Percentiles rank a stretch among this genome's conserved stretches.
Evolutionary conservation across 1,140 invertebrate species (phyloP).

Genomic region (Galleria mellonella): DNA sequence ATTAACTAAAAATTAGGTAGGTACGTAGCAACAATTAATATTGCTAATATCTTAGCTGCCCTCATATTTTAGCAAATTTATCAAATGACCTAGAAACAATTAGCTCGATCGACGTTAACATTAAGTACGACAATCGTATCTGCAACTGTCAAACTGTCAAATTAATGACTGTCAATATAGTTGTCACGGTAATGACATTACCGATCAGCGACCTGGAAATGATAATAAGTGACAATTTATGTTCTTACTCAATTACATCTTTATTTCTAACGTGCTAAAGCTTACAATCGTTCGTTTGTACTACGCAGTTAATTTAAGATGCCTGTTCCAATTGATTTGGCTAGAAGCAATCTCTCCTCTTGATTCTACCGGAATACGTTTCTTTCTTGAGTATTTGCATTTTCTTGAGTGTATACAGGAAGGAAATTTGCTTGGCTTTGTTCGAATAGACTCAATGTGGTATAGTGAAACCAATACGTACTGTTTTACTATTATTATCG

Average conservation of each 20-base stretch:
- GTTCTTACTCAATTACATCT: neutral
- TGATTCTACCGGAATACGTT: conserved; percentile 39
- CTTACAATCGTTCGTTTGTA: neutral
- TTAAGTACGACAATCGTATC: conserved; percentile 21
- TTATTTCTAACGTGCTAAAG: too few species aligned
- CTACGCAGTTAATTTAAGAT: neutral
- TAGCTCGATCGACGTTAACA: conserved; percentile 26
- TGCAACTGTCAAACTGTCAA: conserved; percentile 38
- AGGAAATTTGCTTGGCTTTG: conserved; percentile 47
- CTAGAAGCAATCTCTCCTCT: conserved; percentile 29
- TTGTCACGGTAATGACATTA: conserved; percentile 40
- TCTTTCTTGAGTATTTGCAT: conserved; percentile 38
- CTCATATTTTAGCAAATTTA: neutral
- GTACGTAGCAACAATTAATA: too few species aligned
- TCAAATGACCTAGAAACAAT: conserved; percentile 52
- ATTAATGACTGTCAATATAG: conserved; percentile 48
- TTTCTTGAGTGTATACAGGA: conserved; percentile 38
- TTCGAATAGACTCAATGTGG: conserved; percentile 7
- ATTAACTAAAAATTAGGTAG: too few species aligned
- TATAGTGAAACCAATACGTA: too few species aligned
- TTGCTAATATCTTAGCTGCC: too few species aligned
- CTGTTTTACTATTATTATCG: too few species aligned
- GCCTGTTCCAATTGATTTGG: conserved; percentile 23
- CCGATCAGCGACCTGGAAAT: conserved; percentile 36
- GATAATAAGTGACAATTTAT: conserved; percentile 24